These are phyloP conservation scores for Perdita meconis DNA, from an alignment of 2,888 invertebrate genomes.

Conservation along the genomic window DNA sequence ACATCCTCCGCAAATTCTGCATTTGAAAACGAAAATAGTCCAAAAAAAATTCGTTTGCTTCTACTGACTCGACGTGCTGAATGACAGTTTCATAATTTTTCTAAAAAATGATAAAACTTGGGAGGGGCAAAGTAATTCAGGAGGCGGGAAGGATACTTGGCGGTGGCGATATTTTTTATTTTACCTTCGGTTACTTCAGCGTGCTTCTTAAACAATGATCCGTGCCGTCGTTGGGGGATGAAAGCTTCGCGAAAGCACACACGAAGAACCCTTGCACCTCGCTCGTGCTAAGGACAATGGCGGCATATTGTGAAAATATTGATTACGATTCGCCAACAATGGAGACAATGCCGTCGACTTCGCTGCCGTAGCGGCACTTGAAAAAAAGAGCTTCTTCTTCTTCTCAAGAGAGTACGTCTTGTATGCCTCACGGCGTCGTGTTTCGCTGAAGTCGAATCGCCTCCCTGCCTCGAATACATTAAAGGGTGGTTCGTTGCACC, in stretches of 20 bases:
- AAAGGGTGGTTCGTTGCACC: slow-evolving; percentile 14
- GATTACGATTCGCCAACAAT: slow-evolving; percentile 83
- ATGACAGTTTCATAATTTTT: no score
- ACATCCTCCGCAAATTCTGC: no score
- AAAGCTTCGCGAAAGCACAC: slow-evolving; percentile 51
- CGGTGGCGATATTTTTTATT: slow-evolving; percentile 8
- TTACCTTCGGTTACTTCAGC: slow-evolving; percentile 1
- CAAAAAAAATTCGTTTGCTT: no score
- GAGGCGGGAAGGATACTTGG: background rate
- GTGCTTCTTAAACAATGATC: slow-evolving; percentile 50
- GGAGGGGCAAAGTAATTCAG: no score
- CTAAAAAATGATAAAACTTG: no score
- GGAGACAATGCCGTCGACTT: slow-evolving; percentile 81
- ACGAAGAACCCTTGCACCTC: slow-evolving; percentile 72
- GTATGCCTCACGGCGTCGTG: slow-evolving; percentile 56
- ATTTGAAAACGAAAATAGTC: no score
- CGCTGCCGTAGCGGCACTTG: slow-evolving; percentile 77
- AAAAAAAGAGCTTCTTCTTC: slow-evolving; percentile 76
- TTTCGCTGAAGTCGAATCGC: slow-evolving; percentile 50
- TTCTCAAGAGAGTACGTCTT: slow-evolving; percentile 64
- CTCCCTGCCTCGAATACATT: slow-evolving; percentile 31
- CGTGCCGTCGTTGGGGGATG: slow-evolving; percentile 18
- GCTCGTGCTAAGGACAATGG: slow-evolving; percentile 83
- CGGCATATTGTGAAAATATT: slow-evolving; percentile 84
- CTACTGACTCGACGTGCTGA: no score